phyloP scores from a whole-genome alignment of 2,797 vertebrate genomes.

The Paratrypauchen microcephalus region DNA sequence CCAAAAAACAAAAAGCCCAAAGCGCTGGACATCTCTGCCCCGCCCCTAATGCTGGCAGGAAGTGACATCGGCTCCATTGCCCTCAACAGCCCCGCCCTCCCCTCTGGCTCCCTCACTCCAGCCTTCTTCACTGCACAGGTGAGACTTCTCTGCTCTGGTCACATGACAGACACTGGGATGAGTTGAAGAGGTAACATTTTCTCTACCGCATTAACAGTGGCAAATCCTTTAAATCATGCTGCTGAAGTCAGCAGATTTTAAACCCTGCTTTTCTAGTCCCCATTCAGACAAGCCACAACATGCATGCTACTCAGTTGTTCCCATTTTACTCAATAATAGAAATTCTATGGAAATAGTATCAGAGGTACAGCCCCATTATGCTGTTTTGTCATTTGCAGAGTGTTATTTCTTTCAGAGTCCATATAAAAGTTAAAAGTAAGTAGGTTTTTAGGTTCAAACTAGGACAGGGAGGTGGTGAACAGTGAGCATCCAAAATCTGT shows the following conservation, averaged over 20 bases:
- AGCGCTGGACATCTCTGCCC: constrained; percentile 89
- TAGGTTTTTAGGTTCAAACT: background rate
- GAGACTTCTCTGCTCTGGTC: constrained; percentile 34
- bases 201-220: background rate
- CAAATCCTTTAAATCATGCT: background rate
- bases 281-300: background rate
- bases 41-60: constrained; percentile 87
- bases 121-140: constrained; percentile 96
- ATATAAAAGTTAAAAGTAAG: background rate
- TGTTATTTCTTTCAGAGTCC: background rate
- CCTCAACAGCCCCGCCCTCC: constrained; percentile 92
- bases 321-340: background rate
- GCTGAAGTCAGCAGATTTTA: constrained; percentile 4
- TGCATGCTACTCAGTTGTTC: background rate
- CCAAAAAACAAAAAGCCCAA: constrained; percentile 93
- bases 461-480: background rate
- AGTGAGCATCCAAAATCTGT: background rate
- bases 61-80: constrained; percentile 92
- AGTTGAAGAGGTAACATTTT: background rate
- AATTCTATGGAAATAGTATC: background rate
- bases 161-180: background rate
- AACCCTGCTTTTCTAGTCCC: constrained; percentile 1
- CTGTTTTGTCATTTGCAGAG: background rate
- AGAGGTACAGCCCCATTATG: background rate
- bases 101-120: constrained; percentile 90